phyloP scores from a whole-genome alignment of 1,140 invertebrate genomes.

The Acromyrmex charruanus region DNA sequence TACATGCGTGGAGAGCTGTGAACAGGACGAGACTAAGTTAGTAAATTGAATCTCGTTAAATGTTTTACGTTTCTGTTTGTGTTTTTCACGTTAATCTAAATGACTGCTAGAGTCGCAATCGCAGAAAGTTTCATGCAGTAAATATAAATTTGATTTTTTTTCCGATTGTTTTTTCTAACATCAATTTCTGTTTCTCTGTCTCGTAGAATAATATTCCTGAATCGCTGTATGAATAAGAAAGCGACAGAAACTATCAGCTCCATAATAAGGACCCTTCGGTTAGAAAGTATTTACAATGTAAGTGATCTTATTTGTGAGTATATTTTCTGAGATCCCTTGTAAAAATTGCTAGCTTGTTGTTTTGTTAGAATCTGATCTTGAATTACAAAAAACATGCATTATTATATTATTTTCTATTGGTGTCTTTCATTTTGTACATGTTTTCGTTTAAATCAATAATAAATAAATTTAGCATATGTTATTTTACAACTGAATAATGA shows the following conservation, averaged over 20 bases:
- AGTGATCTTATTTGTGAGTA: slow-evolving; percentile 56
- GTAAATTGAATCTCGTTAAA: slow-evolving; percentile 67
- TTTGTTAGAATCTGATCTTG: neutral
- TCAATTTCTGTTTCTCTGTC: neutral
- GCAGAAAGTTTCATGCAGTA: too few relatives aligned
- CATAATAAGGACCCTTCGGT: slow-evolving; percentile 86
- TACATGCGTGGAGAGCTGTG: slow-evolving; percentile 87
- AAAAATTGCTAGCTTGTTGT: neutral
- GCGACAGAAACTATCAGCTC: slow-evolving; percentile 82
- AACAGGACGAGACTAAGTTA: slow-evolving; percentile 82
- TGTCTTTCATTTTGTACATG: neutral
- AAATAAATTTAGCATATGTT: neutral
- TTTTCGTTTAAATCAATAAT: neutral
- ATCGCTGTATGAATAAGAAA: slow-evolving; percentile 87
- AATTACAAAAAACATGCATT: neutral
- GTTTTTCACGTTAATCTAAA: neutral
- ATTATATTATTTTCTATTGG: neutral
- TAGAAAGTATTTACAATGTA: slow-evolving; percentile 87
- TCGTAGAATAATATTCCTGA: slow-evolving; percentile 77
- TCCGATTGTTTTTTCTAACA: neutral
- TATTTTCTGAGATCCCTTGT: neutral
- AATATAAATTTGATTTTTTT: neutral
- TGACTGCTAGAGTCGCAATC: neutral
- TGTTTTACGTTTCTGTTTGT: neutral
- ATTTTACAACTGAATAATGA: too few relatives aligned